A percentile compares a stretch with the other conserved stretches of the same genome.
phyloP scores from a whole-genome alignment of 2,797 vertebrate species.

The Chiloscyllium punctatum region DNA sequence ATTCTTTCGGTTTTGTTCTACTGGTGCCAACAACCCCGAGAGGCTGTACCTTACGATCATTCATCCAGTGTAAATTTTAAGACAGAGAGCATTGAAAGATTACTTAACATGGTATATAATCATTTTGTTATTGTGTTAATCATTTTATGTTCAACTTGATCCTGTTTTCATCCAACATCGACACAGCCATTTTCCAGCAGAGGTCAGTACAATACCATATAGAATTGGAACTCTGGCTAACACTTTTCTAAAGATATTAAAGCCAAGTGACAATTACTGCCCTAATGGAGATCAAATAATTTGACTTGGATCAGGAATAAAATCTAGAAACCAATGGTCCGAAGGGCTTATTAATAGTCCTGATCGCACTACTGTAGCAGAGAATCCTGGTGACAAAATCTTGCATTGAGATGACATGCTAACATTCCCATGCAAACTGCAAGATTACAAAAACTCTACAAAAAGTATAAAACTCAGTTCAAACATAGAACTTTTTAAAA shows the following conservation, averaged over 20 bases:
- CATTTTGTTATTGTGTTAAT: not conserved
- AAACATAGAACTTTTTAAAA: not conserved
- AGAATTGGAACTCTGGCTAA: not conserved
- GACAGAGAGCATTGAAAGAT: not conserved
- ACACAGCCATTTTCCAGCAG: not conserved
- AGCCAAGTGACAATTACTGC: not conserved
- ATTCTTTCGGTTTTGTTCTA: not conserved
- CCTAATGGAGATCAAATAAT: not conserved
- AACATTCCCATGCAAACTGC: not conserved
- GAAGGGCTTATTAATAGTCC: not conserved
- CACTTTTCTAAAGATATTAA: not conserved
- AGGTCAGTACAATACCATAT: not conserved
- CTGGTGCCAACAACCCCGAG: not conserved
- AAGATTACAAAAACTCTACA: not conserved
- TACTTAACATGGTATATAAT: not conserved
- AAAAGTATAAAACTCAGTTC: not conserved
- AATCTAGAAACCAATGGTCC: not conserved
- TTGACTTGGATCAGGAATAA: not conserved
- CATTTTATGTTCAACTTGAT: not conserved
- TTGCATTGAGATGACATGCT: not conserved
- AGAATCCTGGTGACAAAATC: not conserved
- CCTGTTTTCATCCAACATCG: not conserved
- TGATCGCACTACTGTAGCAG: not conserved
- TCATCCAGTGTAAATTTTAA: not conserved
- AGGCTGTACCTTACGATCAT: not conserved